These are phyloP conservation scores for Papilio polytes DNA, from an alignment of 1,140 invertebrate genomes.

Conservation along the genomic window DNA sequence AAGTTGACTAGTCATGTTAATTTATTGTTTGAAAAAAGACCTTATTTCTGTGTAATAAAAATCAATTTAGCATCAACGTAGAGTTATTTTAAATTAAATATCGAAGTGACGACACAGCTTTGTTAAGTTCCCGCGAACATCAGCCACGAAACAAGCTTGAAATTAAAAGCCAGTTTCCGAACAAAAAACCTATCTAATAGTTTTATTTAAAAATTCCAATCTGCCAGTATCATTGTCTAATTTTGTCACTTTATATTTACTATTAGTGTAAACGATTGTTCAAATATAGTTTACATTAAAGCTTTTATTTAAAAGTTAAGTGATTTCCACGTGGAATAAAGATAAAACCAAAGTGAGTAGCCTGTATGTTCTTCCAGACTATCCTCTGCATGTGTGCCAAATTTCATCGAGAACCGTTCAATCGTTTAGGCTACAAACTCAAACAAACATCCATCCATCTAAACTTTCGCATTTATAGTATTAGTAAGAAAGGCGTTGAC, in stretches of 20 bases:
- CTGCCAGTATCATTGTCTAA: not conserved
- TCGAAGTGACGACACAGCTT: slow-evolving; percentile 28
- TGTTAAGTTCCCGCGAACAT: slow-evolving; percentile 42
- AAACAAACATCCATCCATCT: no score
- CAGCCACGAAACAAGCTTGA: slow-evolving; percentile 50
- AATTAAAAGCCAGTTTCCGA: slow-evolving; percentile 46
- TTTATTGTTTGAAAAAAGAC: not conserved
- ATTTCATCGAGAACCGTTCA: no score
- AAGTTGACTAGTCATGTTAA: not conserved
- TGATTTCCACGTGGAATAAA: no score
- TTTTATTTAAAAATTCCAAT: slow-evolving; percentile 19
- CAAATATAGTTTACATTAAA: not conserved
- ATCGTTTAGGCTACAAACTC: no score
- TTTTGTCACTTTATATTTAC: slow-evolving; percentile 3
- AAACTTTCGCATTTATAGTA: no score
- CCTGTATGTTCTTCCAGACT: no score
- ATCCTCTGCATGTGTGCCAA: no score
- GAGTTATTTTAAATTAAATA: not conserved
- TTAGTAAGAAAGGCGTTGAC: no score
- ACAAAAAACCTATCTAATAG: slow-evolving; percentile 38
- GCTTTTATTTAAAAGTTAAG: not conserved
- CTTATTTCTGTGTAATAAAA: not conserved
- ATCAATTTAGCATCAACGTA: not conserved
- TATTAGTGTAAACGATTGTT: not conserved
- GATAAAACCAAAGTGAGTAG: no score